Evolutionary conservation across 2,113 vertebrate species (phyloP).

Genomic region (Lepidothrix coronata): DNA sequence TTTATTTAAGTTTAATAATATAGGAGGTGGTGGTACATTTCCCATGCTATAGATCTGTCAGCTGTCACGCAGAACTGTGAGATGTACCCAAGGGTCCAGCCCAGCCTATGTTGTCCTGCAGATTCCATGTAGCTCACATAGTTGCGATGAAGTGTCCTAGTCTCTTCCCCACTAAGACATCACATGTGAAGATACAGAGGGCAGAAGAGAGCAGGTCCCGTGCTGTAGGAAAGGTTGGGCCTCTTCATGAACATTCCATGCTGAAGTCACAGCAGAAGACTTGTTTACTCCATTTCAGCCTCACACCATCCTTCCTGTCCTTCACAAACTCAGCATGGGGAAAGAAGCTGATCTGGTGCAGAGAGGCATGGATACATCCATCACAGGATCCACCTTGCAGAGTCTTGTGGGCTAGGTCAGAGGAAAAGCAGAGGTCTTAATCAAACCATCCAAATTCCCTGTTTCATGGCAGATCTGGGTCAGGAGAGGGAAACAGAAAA

Average conservation of each 20-base stretch:
- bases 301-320: accelerated
- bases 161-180: neutral
- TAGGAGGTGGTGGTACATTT: neutral
- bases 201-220: neutral
- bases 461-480: neutral
- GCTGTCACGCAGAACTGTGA: neutral
- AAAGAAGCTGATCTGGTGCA: neutral
- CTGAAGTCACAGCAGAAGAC: neutral
- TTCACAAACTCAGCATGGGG: neutral
- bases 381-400: neutral
- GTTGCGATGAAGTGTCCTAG: neutral
- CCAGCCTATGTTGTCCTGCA: neutral
- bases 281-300: neutral
- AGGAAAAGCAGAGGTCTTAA: neutral
- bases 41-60: neutral
- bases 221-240: accelerated
- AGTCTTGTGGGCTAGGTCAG: neutral
- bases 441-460: neutral
- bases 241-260: neutral
- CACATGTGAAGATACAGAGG: accelerated
- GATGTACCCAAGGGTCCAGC: neutral
- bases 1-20: neutral
- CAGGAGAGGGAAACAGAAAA: neutral
- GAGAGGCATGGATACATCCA: neutral
- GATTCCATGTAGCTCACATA: neutral